A percentile compares a stretch with the other conserved stretches of the same genome.
Conservation (phyloP, 2,113 vertebrate genomes). For the Tragulus kanchil region DNA sequence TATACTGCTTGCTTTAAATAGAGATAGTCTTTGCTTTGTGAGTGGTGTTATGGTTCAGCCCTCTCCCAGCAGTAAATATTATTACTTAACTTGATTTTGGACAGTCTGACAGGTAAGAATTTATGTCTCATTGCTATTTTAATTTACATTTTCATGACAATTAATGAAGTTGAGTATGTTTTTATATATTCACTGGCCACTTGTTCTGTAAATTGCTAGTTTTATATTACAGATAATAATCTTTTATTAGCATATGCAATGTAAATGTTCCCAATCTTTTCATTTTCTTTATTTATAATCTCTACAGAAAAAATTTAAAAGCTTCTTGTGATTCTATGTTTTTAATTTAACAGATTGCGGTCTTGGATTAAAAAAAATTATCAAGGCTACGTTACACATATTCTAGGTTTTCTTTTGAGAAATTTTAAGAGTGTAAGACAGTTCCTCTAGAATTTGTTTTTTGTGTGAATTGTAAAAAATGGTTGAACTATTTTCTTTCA, state of each 20-base stretch:
- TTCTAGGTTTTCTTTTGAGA: constrained; percentile 2
- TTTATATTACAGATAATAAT: neutral
- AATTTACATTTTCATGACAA: neutral
- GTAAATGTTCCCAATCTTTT: neutral
- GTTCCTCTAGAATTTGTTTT: constrained; percentile 40
- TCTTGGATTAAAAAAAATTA: neutral
- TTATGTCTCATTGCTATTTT: neutral
- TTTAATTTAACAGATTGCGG: neutral
- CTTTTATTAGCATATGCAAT: neutral
- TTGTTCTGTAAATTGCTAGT: neutral
- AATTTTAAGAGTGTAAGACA: neutral
- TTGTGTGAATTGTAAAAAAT: neutral
- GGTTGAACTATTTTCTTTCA: neutral
- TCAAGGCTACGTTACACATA: neutral
- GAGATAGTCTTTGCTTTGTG: neutral
- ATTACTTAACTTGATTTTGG: constrained; percentile 30
- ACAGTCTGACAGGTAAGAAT: neutral
- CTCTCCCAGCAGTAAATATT: neutral
- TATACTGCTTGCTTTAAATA: neutral
- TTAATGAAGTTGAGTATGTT: constrained; percentile 19
- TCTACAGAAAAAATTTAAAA: constrained; percentile 45
- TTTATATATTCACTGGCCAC: neutral
- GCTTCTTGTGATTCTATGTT: neutral
- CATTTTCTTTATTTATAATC: neutral
- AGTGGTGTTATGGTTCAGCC: neutral